Base-by-base conservation (phyloP, 2,797 vertebrate species). In the Sebastes diploproa region DNA sequence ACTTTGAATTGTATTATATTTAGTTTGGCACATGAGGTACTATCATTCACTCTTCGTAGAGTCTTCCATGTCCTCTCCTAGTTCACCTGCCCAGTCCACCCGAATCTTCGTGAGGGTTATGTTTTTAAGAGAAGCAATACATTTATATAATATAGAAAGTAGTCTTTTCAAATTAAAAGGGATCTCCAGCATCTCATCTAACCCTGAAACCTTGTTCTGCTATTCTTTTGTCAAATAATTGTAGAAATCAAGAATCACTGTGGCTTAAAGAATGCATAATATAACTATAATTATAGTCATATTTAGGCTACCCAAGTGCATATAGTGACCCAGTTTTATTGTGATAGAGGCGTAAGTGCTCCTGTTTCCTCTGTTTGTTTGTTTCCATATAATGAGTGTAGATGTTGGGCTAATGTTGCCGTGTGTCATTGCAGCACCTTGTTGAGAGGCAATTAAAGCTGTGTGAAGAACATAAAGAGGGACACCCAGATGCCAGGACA, bases 371-470 rank as follows among this genome's bases (percentile, higher is more conserved):
- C 27, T 30, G 7, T 75, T 62, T 70, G 30, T 59, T 71, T 71
- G 36, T 30, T 16, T 65, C 11, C 2, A 42, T 70, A 64, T 81
- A 67, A 82, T 88, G 73, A 81, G 76, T 78, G 64, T 76, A 27
- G 75, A 68, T 72, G 60, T 69, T 71, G 70, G 82, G 78, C 73
- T 90, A 86, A 89, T 87, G 79, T 7, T 16, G 36, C 60, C 1
- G 5, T 79, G 75, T 76, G 67, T 82, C 86, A 73, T 30, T 72
- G 82, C 78, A 42, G 72, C 90, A 80, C 91, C 89, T 94, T 91
- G 89, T 94, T 88, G 90, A 84, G 77, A 91, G 69, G 88, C 80
- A 87, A 90, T 94, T 94, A 90, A 88, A 86, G 71, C 81, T 34
- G 79, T 86, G 86, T 89, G 77, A 74, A 86, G 81, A 82, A 83